Conservation (phyloP, 2,797 vertebrate species). For the Epinephelus coioides region DNA sequence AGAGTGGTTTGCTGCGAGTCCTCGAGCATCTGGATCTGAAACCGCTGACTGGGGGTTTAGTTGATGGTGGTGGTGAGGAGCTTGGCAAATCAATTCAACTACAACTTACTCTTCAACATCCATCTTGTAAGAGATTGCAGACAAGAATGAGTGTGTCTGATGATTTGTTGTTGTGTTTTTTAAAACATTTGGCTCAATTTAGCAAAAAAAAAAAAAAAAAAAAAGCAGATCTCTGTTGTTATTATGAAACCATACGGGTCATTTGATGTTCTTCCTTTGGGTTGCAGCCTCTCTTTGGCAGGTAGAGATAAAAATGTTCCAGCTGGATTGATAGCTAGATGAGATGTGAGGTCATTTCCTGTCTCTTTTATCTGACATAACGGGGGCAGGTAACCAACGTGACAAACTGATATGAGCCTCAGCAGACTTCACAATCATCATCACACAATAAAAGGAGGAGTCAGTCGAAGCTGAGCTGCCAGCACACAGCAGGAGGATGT, state of each 20-base stretch:
- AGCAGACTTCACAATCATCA: background rate
- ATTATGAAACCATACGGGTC: background rate
- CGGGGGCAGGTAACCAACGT: background rate
- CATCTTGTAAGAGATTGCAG: slow-evolving; percentile 24
- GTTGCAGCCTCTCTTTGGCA: slow-evolving; percentile 12
- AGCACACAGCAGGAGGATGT: background rate
- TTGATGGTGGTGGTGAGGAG: background rate
- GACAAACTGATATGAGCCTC: background rate
- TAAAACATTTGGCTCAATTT: background rate
- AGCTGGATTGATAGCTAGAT: background rate
- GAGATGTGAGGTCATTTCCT: slow-evolving; percentile 1
- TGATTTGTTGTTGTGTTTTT: slow-evolving; percentile 1
- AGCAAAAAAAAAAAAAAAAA: background rate
- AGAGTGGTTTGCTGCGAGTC: slow-evolving; percentile 40
- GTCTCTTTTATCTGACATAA: slow-evolving; percentile 5
- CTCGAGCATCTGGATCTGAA: slow-evolving; percentile 43
- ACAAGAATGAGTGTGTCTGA: slow-evolving; percentile 5
- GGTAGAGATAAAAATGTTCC: slow-evolving; percentile 33
- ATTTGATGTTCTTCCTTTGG: background rate
- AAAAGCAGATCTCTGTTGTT: background rate
- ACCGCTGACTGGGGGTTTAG: background rate
- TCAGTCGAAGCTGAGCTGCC: background rate
- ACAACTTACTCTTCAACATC: slow-evolving; percentile 20
- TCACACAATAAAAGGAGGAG: background rate
- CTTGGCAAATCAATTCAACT: slow-evolving; percentile 30